Base-by-base conservation (phyloP, 2,113 vertebrate genomes). In the Syngnathoides biaculeatus region DNA sequence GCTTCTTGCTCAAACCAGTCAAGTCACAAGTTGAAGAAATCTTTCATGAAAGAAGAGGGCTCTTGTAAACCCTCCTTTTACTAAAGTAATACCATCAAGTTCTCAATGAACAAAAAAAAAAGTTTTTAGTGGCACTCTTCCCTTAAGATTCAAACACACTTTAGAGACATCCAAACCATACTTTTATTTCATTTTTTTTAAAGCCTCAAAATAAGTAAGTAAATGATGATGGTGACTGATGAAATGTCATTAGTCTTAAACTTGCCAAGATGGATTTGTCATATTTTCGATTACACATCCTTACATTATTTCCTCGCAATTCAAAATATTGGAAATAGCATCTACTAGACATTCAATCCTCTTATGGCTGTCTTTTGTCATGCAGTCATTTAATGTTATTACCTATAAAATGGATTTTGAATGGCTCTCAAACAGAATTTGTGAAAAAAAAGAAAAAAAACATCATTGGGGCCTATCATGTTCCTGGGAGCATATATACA, bases 181-280 rank as follows among this genome's bases (percentile, higher is more conserved):
- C n/a, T n/a, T n/a, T n/a, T n/a, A n/a, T n/a, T n/a, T n/a, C n/a
- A n/a, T n/a, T n/a, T n/a, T n/a, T n/a, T n/a, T n/a, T n/a, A n/a
- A n/a, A n/a, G n/a, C n/a, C n/a, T n/a, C n/a, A n/a, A n/a, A n/a
- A n/a, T n/a, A n/a, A n/a, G n/a, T n/a, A n/a, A n/a, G n/a, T n/a
- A n/a, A n/a, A n/a, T n/a, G n/a, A n/a, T n/a, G n/a, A 56, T 56
- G 26, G 10, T n/a, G 55, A 30, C 26, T 26, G 22, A 56, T 14
- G 26, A 76, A 68, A 83, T 82, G 81, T 72, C 80, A 78, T 47
- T 47, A 65, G 56, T 63, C 52, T 81, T 77, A 64, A 72, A 27
- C 15, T 42, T 6, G 45, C 4, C 5, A 15, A 19, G 15, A 47
- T 50, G 2, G 20, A 50, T 50, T 50, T n/a, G 20, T 15, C 15